phyloP scores from a whole-genome alignment of 2,113 vertebrate species.

The Murina feae region DNA sequence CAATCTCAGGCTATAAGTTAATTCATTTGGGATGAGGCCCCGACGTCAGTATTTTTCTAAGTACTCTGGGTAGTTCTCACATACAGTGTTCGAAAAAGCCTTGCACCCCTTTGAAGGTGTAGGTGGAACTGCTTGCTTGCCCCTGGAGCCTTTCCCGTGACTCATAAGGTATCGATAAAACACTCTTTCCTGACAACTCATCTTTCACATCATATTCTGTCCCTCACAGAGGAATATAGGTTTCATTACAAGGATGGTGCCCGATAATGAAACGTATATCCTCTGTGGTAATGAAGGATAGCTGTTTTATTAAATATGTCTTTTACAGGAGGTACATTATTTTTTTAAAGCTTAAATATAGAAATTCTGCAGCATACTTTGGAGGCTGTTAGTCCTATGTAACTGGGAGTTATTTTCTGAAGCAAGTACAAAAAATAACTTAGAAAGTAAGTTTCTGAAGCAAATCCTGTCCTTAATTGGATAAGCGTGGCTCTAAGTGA shows the following conservation, averaged over 20 bases:
- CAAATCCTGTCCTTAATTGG: not conserved
- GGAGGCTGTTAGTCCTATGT: not conserved
- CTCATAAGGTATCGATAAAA: not conserved
- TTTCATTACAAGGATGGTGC: not conserved
- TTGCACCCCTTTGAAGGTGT: not conserved
- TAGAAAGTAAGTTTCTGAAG: slow-evolving; percentile 17
- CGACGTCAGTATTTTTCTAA: not conserved
- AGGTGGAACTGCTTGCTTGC: not conserved
- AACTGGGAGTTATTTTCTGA: slow-evolving; percentile 16
- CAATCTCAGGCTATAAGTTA: not conserved
- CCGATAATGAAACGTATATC: not conserved
- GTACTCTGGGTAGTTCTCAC: not conserved
- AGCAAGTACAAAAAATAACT: not conserved
- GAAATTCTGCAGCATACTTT: not conserved
- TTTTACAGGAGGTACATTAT: not conserved
- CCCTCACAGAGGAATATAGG: not conserved
- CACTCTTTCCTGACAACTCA: not conserved
- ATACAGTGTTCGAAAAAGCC: not conserved
- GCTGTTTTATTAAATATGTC: not conserved
- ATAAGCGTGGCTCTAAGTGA: not conserved
- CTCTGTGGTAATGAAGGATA: not conserved
- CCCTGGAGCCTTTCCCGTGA: not conserved
- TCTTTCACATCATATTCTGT: not conserved
- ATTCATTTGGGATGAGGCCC: not conserved
- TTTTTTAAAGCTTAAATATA: not conserved